A percentile compares a stretch with the other conserved stretches of the same genome.
phyloP scores from a whole-genome alignment of 1,140 invertebrate species.

The Nebria ingens region DNA sequence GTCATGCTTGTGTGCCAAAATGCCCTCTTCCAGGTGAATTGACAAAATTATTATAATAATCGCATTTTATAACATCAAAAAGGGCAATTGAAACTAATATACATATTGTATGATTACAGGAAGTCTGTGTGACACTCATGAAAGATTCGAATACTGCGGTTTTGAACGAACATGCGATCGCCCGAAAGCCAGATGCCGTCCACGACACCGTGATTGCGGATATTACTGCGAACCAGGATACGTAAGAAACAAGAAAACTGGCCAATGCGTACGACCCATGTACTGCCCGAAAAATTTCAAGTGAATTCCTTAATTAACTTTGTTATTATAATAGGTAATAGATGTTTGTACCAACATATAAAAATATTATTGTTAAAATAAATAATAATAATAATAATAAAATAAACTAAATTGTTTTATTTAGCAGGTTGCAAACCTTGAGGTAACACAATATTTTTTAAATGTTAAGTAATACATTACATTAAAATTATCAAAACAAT shows the following conservation, averaged over 20 bases:
- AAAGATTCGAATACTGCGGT: conserved; percentile 1
- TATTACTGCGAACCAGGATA: conserved; percentile 1
- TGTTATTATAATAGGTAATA: too few relatives aligned
- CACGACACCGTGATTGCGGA: background rate
- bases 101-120: background rate
- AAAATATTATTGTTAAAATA: too few relatives aligned
- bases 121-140: background rate
- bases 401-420: too few relatives aligned
- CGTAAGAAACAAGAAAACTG: background rate
- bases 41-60: background rate
- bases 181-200: background rate
- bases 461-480: too few relatives aligned
- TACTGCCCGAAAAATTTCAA: background rate
- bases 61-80: too few relatives aligned
- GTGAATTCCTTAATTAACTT: too few relatives aligned
- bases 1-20: background rate
- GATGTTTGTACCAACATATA: too few relatives aligned
- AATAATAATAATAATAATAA: too few relatives aligned
- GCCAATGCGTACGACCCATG: background rate
- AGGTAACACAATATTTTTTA: too few relatives aligned
- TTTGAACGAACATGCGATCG: background rate
- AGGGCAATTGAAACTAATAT: too few relatives aligned
- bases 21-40: background rate
- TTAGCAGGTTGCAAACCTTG: too few relatives aligned
- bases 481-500: too few relatives aligned